A percentile compares a stretch with the other conserved stretches of the same genome.
These are phyloP conservation scores for Stichopus horrens DNA, from an alignment of 53 echinoderm and acorn worm genomes.

Conservation along the genomic window DNA sequence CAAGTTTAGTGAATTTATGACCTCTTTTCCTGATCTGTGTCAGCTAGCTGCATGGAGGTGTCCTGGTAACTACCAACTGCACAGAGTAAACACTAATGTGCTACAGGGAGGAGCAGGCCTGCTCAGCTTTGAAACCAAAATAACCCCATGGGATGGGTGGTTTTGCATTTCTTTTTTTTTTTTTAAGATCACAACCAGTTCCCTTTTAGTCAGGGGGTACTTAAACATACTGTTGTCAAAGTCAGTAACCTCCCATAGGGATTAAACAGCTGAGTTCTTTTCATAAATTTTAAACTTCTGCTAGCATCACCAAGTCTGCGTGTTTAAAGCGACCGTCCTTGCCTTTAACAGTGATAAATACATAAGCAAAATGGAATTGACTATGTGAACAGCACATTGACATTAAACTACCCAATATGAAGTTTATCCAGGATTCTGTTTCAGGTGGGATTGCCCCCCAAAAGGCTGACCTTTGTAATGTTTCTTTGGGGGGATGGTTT, in stretches of 20 bases:
- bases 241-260: background rate
- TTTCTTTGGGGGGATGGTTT: too few species aligned
- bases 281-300: background rate
- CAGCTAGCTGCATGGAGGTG: background rate
- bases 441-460: too few species aligned
- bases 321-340: too few species aligned
- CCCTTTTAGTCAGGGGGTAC: background rate
- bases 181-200: conserved; percentile 4
- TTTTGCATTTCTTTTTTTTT: background rate
- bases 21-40: background rate
- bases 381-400: too few species aligned
- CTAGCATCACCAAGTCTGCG: too few species aligned
- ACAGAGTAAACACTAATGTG: background rate
- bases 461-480: too few species aligned
- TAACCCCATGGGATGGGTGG: background rate
- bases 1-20: background rate
- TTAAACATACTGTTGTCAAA: background rate
- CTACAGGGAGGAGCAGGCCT: background rate
- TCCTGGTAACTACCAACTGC: background rate
- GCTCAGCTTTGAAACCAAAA: background rate
- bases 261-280: background rate
- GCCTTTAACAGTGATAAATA: too few species aligned
- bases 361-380: too few species aligned
- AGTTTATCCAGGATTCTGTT: too few species aligned
- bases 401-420: too few species aligned